Base-by-base conservation (phyloP, 2,113 vertebrate species). In the Tinamus guttatus region DNA sequence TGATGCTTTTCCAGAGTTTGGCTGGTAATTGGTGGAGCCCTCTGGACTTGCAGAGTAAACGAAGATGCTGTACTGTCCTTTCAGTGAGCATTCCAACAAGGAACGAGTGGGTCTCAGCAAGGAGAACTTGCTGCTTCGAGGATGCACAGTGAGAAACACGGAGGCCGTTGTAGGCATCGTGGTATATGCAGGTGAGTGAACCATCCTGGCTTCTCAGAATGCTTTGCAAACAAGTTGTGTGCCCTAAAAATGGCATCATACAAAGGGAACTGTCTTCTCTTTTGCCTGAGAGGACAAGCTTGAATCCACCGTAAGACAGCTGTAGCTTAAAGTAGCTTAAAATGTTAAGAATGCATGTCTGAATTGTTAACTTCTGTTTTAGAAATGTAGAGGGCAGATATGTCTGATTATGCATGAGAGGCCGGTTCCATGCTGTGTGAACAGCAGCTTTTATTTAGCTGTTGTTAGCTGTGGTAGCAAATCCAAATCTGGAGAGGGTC, bases 111-210 rank as follows among this genome's bases (percentile, higher is more conserved):
- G 99, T 67, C 98, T 99, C 67, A 97, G 98, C 96, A 99, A 98
- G 90, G 98, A 98, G 67, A 99, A 99, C 81, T 96, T 99, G 27
- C 91, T 99, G 27, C 97, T 99, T 30, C 98, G 99, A 95, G 99
- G 99, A 94, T 99, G 99, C 95, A 98, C 98, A 63, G 89, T 99
- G 32, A 98, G 99, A 56, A 99, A 99, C 97, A 99, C 99, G 10
- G 98, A 99, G 96, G 98, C 98, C 6, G 98, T 99, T 11, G 96
- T 99, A 67, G 99, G 99, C 96, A 98, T 99, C 24, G 99, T 99
- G 79, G 98, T 99, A 34, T 99, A 99, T 93, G 99, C 99, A 97
- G 99, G 99, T 99, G 85, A 94, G 98, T 97, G 64, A 81, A n/a
- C 2, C 2, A 4, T 25, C 9, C 19, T 41, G 20, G 36, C 30